Base-by-base conservation (phyloP, 2,113 vertebrate species). In the Chaetodon auriga region DNA sequence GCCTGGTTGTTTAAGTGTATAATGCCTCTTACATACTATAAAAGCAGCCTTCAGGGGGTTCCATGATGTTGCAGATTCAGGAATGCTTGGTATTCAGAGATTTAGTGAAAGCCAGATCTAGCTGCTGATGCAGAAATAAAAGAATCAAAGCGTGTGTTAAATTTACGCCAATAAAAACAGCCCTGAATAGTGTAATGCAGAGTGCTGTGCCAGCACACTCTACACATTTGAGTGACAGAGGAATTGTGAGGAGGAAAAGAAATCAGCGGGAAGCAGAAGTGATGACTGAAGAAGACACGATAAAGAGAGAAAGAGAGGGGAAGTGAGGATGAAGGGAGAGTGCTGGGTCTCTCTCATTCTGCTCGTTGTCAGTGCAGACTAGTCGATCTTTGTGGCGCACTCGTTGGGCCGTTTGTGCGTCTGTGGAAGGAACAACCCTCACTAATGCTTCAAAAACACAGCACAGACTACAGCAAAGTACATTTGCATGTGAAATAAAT, bases 111-210 rank as follows among this genome's bases (percentile, higher is more conserved):
- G 46, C 36, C 6, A 77, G 43, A 64, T 75, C 25, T 75, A 55
- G 72, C 23, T 61, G 60, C 49, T 58, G 68, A 80, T 87, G 83
- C 75, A 55, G 84, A 84, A 77, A 85, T 75, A 79, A 85, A 84
- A 82, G 68, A 69, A 76, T 81, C 76, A 82, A 83, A 87, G 65
- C 7, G 3, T 61, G 60, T 79, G 49, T 87, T 62, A 36, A 75
- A 81, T 83, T 63, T 80, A 83, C 41, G 64, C 19, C 49, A 64
- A 55, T 57, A 55, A 75, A 87, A 76, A 48, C 60, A 87, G 51
- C 58, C 23, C 23, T 68, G 45, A 80, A 80, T 53, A 36, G 66
- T 63, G 78, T 36, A 78, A 71, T 70, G 70, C 19, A 63, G 23
- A 78, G 66, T 55, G 63, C 65, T 81, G 64, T 57, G 84, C 73